Conservation (phyloP, 2,888 invertebrate genomes). For the Heliconius cydno region DNA sequence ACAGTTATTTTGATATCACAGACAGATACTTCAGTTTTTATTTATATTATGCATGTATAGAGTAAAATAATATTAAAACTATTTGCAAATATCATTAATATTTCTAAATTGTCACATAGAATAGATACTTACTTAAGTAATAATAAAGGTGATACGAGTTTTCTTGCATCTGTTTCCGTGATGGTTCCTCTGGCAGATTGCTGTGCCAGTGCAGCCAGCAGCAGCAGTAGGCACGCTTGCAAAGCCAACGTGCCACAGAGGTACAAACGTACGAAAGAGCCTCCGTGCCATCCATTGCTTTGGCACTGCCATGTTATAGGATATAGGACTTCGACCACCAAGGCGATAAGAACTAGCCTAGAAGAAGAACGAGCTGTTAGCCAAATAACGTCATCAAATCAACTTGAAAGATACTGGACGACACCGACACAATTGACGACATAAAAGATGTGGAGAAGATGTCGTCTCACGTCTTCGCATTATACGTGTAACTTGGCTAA, state of each 20-base stretch:
- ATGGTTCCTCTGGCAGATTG: constrained; percentile 91
- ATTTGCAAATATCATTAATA: not conserved
- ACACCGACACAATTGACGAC: not conserved
- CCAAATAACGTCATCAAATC: not conserved
- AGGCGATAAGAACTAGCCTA: constrained; percentile 87
- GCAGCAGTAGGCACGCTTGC: constrained; percentile 85
- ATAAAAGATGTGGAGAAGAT: too few species aligned
- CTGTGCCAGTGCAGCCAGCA: constrained; percentile 86
- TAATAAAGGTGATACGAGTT: constrained; percentile 87
- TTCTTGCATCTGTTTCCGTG: constrained; percentile 87
- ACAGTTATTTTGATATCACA: too few species aligned
- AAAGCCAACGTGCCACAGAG: constrained; percentile 87
- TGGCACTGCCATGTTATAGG: constrained; percentile 88
- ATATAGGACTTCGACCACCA: constrained; percentile 86
- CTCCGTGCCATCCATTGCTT: constrained; percentile 87
- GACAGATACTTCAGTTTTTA: too few species aligned
- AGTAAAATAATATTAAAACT: not conserved
- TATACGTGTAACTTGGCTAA: too few species aligned
- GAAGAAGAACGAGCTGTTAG: not conserved
- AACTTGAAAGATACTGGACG: not conserved
- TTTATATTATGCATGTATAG: not conserved
- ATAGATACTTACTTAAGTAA: constrained; percentile 85
- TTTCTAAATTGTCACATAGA: not conserved
- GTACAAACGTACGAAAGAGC: constrained; percentile 88
- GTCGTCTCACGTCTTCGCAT: too few species aligned